phyloP scores from a whole-genome alignment of 2,113 vertebrate genomes.

The Chamaetylas fuelleborni region DNA sequence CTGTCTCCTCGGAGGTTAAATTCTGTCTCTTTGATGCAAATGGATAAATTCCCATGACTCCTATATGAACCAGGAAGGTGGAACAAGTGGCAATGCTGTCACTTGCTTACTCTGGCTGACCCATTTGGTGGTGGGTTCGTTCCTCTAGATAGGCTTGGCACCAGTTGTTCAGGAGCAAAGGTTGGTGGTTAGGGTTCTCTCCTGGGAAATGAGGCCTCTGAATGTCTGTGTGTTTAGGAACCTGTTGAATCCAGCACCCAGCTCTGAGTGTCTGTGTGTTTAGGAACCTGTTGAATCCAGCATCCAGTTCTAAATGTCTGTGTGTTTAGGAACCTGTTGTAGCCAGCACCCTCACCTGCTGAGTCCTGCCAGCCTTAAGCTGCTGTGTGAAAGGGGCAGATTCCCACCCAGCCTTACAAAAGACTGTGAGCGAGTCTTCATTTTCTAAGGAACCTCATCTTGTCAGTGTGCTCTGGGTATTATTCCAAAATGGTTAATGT shows the following conservation, averaged over 20 bases:
- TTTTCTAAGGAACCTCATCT: background rate
- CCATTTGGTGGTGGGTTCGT: background rate
- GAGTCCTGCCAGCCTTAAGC: background rate
- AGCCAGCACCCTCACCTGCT: background rate
- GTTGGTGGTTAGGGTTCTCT: background rate
- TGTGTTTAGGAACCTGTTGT: background rate
- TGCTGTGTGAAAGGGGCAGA: background rate
- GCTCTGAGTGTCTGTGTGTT: background rate
- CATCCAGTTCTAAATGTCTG: background rate
- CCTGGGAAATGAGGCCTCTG: background rate
- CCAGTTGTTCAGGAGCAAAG: background rate
- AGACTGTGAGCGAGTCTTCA: background rate
- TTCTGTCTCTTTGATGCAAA: background rate
- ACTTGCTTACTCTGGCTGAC: background rate
- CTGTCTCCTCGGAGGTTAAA: background rate
- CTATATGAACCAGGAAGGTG: background rate
- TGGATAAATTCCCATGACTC: background rate
- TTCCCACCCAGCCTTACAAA: background rate
- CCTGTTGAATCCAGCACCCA: too few species aligned
- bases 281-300: too few species aligned
- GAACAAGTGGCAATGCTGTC: background rate
- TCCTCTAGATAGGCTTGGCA: background rate
- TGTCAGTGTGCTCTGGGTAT: background rate
- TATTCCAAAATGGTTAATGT: conserved; percentile 9
- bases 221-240: background rate